These are phyloP conservation scores for Loriculus beryllinus DNA, from an alignment of 2,797 vertebrate species.

Conservation along the genomic window DNA sequence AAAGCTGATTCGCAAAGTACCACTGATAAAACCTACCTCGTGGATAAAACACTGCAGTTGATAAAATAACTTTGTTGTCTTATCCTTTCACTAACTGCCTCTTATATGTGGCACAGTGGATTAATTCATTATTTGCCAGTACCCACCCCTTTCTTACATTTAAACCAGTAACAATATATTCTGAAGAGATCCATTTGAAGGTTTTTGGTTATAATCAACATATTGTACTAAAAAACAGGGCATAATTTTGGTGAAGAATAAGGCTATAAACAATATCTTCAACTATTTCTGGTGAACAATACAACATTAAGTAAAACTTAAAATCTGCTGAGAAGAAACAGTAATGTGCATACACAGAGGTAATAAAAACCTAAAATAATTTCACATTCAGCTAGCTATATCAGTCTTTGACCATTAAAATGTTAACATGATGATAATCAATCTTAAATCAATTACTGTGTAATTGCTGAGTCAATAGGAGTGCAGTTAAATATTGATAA, in stretches of 20 bases:
- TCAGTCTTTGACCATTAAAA: constrained; percentile 56
- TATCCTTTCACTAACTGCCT: neutral
- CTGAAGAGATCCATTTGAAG: neutral
- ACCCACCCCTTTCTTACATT: neutral
- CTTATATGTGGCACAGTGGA: neutral
- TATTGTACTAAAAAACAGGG: neutral
- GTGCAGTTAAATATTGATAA: constrained; percentile 88
- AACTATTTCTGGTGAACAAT: neutral
- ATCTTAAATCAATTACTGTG: constrained; percentile 86
- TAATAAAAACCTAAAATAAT: constrained; percentile 23
- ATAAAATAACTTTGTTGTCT: constrained; percentile 11
- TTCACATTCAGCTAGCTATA: constrained; percentile 45
- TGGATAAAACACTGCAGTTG: neutral
- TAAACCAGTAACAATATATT: neutral
- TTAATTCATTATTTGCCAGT: neutral
- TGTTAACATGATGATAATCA: constrained; percentile 81
- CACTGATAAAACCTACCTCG: neutral
- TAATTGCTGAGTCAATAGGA: constrained; percentile 88
- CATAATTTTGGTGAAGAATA: neutral
- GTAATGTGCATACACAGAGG: neutral
- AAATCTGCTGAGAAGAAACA: neutral
- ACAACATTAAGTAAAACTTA: neutral
- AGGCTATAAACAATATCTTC: neutral
- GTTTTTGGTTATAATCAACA: neutral
- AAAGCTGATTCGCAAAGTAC: constrained; percentile 34